A percentile compares a stretch with the other conserved stretches of the same genome.
phyloP scores from a whole-genome alignment of 2,888 invertebrate species.

The Cacoxenus indagator region DNA sequence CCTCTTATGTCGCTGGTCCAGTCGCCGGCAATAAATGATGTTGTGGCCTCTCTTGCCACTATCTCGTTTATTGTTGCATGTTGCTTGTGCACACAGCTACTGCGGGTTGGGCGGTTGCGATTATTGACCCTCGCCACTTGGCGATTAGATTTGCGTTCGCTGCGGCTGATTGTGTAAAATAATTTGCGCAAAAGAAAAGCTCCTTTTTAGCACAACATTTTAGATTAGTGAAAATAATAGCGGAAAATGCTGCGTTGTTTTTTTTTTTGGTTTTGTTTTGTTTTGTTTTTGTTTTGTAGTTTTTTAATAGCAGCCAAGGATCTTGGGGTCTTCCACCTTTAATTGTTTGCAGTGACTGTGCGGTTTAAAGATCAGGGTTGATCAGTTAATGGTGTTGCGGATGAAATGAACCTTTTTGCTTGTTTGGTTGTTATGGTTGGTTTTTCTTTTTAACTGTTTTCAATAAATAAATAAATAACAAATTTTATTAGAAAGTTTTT shows the following conservation, averaged over 20 bases:
- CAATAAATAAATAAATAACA: too few species aligned
- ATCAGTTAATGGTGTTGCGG: not conserved
- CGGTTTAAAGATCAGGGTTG: not conserved
- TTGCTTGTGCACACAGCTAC: not conserved
- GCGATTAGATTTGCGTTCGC: not conserved
- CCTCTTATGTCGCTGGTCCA: not conserved
- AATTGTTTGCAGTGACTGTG: not conserved
- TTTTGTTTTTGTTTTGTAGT: not conserved
- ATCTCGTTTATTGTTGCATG: not conserved
- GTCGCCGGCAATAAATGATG: not conserved
- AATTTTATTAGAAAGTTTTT: not conserved
- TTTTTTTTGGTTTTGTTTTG: not conserved
- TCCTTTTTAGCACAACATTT: too few species aligned
- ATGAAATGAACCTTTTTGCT: too few species aligned
- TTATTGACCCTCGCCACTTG: conserved; percentile 4
- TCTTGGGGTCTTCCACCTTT: not conserved
- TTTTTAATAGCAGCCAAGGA: not conserved
- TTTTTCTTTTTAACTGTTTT: too few species aligned
- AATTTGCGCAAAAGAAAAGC: not conserved
- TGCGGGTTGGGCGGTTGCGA: conserved; percentile 9
- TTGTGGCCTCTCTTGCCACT: not conserved
- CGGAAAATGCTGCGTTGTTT: too few species aligned
- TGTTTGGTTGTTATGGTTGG: too few species aligned
- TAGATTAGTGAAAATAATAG: too few species aligned
- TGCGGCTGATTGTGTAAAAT: not conserved